Evolutionary conservation across 2,888 invertebrate species (phyloP), one percentile per base, ranked within the genome.

Genomic region (Drosophila meridiana): DNA sequence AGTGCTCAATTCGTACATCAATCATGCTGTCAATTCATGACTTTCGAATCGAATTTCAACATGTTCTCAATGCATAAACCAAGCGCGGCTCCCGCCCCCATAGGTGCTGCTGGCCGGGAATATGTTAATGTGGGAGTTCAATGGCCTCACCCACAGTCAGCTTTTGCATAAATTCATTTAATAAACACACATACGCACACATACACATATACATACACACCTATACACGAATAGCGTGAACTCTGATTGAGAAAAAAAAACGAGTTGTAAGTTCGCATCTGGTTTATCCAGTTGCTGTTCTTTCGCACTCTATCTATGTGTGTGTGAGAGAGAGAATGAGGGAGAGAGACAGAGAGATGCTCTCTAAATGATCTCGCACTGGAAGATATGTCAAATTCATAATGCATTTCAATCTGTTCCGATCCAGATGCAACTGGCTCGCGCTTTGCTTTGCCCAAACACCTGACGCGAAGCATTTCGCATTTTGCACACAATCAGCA

Each of bases 251-350:
- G 61, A 42, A 28, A n/a, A 47, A 43, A 32, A 82, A 89, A 80
- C 84, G 67, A 78, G 81, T 69, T 77, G 70, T 56, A 50, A 55
- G 50, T 45, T 76, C 72, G 60, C 75, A 79, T 75, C 89, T 76
- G 73, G 85, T 69, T 76, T 77, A 73, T 87, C 87, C 82, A 87
- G 87, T 89, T 82, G 38, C 32, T 60, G 45, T 47, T 68, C 20
- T 57, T 56, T 11, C 9, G 13, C 20, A 13, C 40, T 38, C 47
- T 42, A 45, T 28, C 13, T 20, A 0, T n/a, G n/a, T 53, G 13
- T 30, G n/a, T 3, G 14, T 2, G 40, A 2, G 55, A 8, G 20
- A 20, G 40, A 6, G 40, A 5, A 6, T 20, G 28, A 14, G 34
- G 11, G 36, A 3, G 32, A 9, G 42, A 4, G 26, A 50, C 34